These are phyloP conservation scores for Phalera bucephala DNA, from an alignment of 2,888 invertebrate genomes.

Conservation along the genomic window DNA sequence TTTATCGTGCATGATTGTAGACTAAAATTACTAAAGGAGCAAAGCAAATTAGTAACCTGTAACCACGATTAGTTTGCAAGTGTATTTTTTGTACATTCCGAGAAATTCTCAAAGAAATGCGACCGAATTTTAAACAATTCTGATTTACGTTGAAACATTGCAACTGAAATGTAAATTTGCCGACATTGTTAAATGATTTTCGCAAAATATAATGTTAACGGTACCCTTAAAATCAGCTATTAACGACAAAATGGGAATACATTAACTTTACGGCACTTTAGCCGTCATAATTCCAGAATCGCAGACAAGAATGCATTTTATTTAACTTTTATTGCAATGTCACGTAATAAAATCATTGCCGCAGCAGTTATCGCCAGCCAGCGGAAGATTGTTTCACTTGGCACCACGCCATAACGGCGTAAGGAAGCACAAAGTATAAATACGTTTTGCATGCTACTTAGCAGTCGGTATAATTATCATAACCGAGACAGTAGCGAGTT, in stretches of 20 bases:
- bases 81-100: too few relatives aligned
- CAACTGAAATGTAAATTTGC: too few relatives aligned
- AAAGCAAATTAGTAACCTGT: too few relatives aligned
- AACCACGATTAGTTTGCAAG: too few relatives aligned
- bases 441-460: slow-evolving; percentile 82
- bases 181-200: too few relatives aligned
- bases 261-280: slow-evolving; percentile 22
- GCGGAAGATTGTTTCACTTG: slow-evolving; percentile 80
- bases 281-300: slow-evolving; percentile 16
- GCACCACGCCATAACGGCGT: slow-evolving; percentile 74
- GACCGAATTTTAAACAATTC: too few relatives aligned
- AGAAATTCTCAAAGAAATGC: too few relatives aligned
- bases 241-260: slow-evolving; percentile 14
- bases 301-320: slow-evolving; percentile 44
- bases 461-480: slow-evolving; percentile 70
- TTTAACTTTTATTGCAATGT: slow-evolving; percentile 61
- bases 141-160: too few relatives aligned
- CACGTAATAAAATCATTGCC: slow-evolving; percentile 69
- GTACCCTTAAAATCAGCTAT: too few relatives aligned
- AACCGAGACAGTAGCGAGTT: slow-evolving; percentile 53
- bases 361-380: slow-evolving; percentile 63
- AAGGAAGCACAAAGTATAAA: slow-evolving; percentile 80
- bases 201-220: too few relatives aligned
- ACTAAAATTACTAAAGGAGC: too few relatives aligned
- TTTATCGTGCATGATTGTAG: too few relatives aligned